Conservation (phyloP, 1,140 invertebrate genomes). For the Antheraea pernyi region DNA sequence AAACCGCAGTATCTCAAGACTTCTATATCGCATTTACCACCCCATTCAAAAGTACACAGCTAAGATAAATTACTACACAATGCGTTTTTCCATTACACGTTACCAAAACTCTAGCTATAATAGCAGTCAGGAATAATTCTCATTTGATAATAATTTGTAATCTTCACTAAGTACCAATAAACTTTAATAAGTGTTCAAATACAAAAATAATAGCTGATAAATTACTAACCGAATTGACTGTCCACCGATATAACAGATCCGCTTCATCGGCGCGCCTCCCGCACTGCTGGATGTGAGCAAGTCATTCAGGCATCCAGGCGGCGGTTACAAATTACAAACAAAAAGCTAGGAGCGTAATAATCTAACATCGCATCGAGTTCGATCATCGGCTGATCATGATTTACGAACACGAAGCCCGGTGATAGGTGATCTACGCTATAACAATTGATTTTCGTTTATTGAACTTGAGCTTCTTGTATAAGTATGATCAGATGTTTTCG, state of each 20-base stretch:
- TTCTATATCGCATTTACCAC: too few species aligned
- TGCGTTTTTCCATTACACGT: too few species aligned
- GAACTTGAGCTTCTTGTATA: constrained; percentile 20
- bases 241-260: constrained; percentile 32
- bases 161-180: not conserved
- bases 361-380: constrained; percentile 69
- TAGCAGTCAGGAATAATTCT: too few species aligned
- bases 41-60: too few species aligned
- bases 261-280: constrained; percentile 34
- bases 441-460: constrained; percentile 58
- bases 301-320: constrained; percentile 63
- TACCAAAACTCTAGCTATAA: too few species aligned
- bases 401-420: constrained; percentile 63
- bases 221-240: constrained; percentile 40
- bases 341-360: constrained; percentile 70
- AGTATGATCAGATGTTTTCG: not conserved
- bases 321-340: constrained; percentile 66
- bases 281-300: constrained; percentile 36
- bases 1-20: too few species aligned
- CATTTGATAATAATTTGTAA: not conserved
- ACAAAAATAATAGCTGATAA: constrained; percentile 50
- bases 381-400: constrained; percentile 73
- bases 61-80: too few species aligned
- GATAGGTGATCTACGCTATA: constrained; percentile 60
- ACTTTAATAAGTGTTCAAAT: constrained; percentile 20